Base-by-base conservation (phyloP, 2,113 vertebrate species). In the Larimichthys crocea region DNA sequence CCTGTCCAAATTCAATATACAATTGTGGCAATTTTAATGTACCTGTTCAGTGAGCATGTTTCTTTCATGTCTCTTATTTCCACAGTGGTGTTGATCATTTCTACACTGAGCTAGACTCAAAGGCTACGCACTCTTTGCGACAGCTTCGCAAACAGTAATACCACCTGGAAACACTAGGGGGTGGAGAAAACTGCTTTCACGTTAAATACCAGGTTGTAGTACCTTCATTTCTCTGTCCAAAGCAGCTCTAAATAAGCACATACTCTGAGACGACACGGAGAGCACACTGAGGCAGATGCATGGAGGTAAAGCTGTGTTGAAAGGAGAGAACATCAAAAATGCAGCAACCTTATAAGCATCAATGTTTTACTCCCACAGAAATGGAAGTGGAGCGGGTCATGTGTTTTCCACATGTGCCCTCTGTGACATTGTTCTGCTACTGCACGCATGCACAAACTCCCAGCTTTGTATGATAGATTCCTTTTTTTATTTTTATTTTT, bases 361-460 rank as follows among this genome's bases (percentile, higher is more conserved):
- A 15, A 57, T 16, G 22, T 26, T 15, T 5, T 12, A 57, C 14
- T 53, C 20, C 2, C 19, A n/a, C 19, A 60, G 20, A 40, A 15
- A 22, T 22, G 5, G 19, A 68, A 68, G 5, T 52, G 22, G 49
- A 10, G 26, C 10, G 14, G 49, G 19, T 22, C 61, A 15, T 46
- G 52, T 55, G 19, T 68, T 60, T 42, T 35, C n/a, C 29, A 29
- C 35, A 16, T n/a, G 9, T 57, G 35, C 26, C 14, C 68, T 35
- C 19, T 42, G 19, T 22, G 68, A 59, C 42, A 15, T 19, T 44
- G 12, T 31, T 35, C 14, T 35, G 50, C 35, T 42, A 40, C 35
- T 60, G 20, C 49, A 80, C 20, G 67, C 44, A 59, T 19, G 14
- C 68, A 65, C 44, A 75, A 35, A 57, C 64, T 50, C 48, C 5